Base-by-base conservation (phyloP, 2,797 vertebrate genomes). In the Cirrhinus mrigala region DNA sequence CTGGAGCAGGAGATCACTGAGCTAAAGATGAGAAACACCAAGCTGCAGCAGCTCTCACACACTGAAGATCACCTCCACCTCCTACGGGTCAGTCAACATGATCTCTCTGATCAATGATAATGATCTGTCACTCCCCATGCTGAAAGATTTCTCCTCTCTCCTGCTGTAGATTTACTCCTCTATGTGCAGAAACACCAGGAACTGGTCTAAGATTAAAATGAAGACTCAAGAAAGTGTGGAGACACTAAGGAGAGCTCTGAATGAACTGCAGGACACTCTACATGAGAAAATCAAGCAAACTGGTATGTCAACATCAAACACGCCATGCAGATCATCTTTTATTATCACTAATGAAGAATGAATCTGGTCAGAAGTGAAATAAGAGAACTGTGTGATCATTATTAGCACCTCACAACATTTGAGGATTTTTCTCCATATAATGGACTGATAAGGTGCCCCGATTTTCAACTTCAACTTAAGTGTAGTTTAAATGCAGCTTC, bases 51-150 rank as follows among this genome's bases (percentile, higher is more conserved):
- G 54, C 56, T 75, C 12, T 1, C 62, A 76, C n/a, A 86, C 54
- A 77, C 54, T 44, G 73, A 88, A 44, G 82, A 86, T 64, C 64
- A 74, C 48, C 18, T 82, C n/a, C 87, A 82, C 12, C 73, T 88
- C 18, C 64, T 86, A 20, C 82, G 64, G 73, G 82, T 84, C 46
- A 69, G 58, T 68, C 24, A n/a, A 44, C 77, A 46, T n/a, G n/a
- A n/a, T 78, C 24, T 75, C 75, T 56, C 18, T 52, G 18, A 29
- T 62, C 2, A 64, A 29, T 16, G 37, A 46, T 54, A 20, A 54
- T 56, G 18, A 6, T 8, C 6, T 56, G 22, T 20, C 16, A 33
- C 3, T 52, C 11, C 10, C 60, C 33, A 11, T 68, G 3, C 22
- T 82, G 27, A 78, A 69, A 4, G 16, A n/a, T 62, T 48, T 27